Conservation (phyloP, 2,888 invertebrate genomes). For the Chrysina gloriosa region DNA sequence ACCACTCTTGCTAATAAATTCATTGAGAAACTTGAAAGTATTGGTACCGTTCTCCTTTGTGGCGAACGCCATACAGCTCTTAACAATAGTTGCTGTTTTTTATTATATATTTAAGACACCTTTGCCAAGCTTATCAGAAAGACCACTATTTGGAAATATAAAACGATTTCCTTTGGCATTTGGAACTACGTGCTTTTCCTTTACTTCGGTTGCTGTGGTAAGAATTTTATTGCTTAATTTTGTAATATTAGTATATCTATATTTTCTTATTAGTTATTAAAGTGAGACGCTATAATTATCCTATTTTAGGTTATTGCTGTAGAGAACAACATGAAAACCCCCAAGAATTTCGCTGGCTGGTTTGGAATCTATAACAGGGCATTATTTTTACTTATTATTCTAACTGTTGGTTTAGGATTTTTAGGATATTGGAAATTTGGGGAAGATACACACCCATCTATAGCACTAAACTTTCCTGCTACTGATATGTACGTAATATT, state of each 20-base stretch:
- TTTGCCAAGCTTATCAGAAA: slow-evolving; percentile 6
- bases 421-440: slow-evolving; percentile 28
- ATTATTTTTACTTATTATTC: background rate
- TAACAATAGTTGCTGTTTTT: slow-evolving; percentile 12
- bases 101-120: slow-evolving; percentile 18
- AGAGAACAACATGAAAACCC: slow-evolving; percentile 35
- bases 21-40: slow-evolving; percentile 16
- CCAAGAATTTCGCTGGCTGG: slow-evolving; percentile 15
- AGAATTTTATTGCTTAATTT: too few species aligned
- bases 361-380: slow-evolving; percentile 35
- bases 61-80: slow-evolving; percentile 5
- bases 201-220: slow-evolving; percentile 24
- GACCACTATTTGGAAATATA: background rate
- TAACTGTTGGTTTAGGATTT: slow-evolving; percentile 17
- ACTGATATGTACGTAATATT: background rate
- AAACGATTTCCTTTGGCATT: slow-evolving; percentile 17
- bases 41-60: slow-evolving; percentile 29
- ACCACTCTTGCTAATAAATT: slow-evolving; percentile 25
- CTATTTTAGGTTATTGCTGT: slow-evolving; percentile 20
- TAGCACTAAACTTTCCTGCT: slow-evolving; percentile 24
- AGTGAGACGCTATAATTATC: too few species aligned
- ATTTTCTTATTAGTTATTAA: too few species aligned
- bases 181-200: slow-evolving; percentile 30
- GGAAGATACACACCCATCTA: slow-evolving; percentile 30
- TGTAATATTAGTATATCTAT: too few species aligned